Conservation (phyloP, 1,140 invertebrate species). For the Aethina tumida region DNA sequence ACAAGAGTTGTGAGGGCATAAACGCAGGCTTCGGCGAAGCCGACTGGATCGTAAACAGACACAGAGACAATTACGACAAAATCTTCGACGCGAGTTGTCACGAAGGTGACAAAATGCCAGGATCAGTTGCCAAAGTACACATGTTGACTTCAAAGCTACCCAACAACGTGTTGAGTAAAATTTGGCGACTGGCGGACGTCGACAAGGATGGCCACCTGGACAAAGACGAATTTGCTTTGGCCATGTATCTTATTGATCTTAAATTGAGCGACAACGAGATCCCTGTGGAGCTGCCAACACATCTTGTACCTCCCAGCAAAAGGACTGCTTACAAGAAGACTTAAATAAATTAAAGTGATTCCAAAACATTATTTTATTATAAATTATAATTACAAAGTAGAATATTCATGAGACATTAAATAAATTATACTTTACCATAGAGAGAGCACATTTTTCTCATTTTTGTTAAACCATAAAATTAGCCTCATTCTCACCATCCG, state of each 20-base stretch:
- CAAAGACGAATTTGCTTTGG: conserved; percentile 94
- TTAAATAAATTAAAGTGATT: too few species aligned
- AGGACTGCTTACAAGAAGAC: too few species aligned
- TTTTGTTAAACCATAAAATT: too few species aligned
- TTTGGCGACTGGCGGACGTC: conserved; percentile 95
- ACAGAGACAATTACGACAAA: conserved; percentile 75
- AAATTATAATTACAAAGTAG: too few species aligned
- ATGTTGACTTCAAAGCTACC: conserved; percentile 98
- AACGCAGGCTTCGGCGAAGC: conserved; percentile 90
- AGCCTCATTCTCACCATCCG: too few species aligned
- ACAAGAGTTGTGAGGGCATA: conserved; percentile 90
- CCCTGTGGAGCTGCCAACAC: conserved; percentile 78
- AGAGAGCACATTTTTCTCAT: too few species aligned
- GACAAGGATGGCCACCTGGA: conserved; percentile 95
- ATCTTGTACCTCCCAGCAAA: conserved; percentile 90
- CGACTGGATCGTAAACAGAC: conserved; percentile 93
- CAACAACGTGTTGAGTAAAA: conserved; percentile 91
- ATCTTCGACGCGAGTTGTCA: conserved; percentile 79
- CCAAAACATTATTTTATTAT: too few species aligned
- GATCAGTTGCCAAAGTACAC: conserved; percentile 79
- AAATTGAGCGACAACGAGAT: conserved; percentile 91
- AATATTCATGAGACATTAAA: too few species aligned
- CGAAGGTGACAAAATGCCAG: conserved; percentile 87
- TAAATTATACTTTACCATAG: too few species aligned
- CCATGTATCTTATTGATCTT: conserved; percentile 94